These are phyloP conservation scores for Macrosoma leucophasiata DNA, from an alignment of 2,888 invertebrate species.

Conservation along the genomic window DNA sequence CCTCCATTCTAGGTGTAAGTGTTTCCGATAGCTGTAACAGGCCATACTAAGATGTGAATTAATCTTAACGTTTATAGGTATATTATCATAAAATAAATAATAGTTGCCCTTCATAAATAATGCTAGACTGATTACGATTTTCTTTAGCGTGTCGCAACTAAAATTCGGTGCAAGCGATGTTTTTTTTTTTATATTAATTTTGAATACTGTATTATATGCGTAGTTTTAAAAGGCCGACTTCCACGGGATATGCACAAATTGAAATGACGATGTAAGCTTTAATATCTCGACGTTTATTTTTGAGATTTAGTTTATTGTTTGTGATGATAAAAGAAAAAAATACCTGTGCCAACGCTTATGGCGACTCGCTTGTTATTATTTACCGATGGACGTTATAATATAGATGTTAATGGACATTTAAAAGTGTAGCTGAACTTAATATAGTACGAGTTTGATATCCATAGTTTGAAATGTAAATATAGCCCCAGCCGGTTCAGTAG, in stretches of 20 bases:
- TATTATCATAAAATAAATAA: constrained; percentile 37
- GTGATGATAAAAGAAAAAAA: constrained; percentile 10
- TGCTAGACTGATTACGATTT: constrained; percentile 51
- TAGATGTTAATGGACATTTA: constrained; percentile 35
- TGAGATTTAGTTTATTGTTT: constrained; percentile 42
- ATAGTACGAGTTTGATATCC: constrained; percentile 60
- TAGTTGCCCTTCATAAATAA: constrained; percentile 41
- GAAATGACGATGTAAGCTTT: constrained; percentile 43
- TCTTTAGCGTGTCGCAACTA: constrained; percentile 28
- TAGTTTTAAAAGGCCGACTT: constrained; percentile 52
- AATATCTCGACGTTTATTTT: constrained; percentile 43
- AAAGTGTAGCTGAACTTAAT: constrained; percentile 37
- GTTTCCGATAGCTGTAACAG: constrained; percentile 59
- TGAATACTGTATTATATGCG: constrained; percentile 39
- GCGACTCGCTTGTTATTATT: constrained; percentile 32
- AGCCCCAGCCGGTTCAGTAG: constrained; percentile 39
- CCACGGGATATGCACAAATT: constrained; percentile 66
- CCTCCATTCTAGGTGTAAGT: constrained; percentile 48
- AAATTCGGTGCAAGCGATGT: constrained; percentile 35
- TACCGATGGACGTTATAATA: constrained; percentile 38
- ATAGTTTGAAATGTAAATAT: constrained; percentile 60
- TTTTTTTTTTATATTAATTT: constrained; percentile 43
- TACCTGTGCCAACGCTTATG: constrained; percentile 40
- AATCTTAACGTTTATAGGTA: constrained; percentile 49
- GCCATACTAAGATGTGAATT: constrained; percentile 69